Conservation (phyloP, 2,797 vertebrate genomes). For the Chiloscyllium punctatum region DNA sequence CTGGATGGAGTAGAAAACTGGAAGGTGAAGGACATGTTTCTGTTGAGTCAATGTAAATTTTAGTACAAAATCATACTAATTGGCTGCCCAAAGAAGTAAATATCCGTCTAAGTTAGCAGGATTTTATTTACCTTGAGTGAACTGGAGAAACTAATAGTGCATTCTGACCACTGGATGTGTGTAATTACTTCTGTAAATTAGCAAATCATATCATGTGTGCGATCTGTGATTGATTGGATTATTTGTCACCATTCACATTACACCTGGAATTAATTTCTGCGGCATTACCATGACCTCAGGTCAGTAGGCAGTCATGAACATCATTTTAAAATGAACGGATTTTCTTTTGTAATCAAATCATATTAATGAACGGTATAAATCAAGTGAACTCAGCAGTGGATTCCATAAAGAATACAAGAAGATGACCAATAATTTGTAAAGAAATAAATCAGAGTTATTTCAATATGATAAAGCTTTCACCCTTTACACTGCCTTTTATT, state of each 20-base stretch:
- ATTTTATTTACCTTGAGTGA: background rate
- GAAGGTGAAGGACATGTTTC: background rate
- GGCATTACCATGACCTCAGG: background rate
- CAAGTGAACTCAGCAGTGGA: background rate
- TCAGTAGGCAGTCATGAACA: background rate
- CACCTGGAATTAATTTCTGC: constrained; percentile 16
- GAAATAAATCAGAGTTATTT: background rate
- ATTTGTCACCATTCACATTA: constrained; percentile 1
- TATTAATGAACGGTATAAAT: background rate
- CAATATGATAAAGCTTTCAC: background rate
- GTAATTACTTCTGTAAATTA: background rate
- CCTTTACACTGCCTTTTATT: background rate
- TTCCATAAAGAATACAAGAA: background rate
- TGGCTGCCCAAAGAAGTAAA: background rate
- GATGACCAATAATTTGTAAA: background rate
- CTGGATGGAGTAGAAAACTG: background rate
- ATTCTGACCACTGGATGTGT: background rate
- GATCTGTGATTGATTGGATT: background rate
- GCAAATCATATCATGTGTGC: background rate
- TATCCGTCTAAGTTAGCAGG: background rate
- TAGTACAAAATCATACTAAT: background rate
- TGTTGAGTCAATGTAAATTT: background rate
- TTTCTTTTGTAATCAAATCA: background rate
- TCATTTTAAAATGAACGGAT: constrained; percentile 6
- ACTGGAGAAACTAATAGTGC: constrained; percentile 4